These are phyloP conservation scores for Hydrotaea cyrtoneurina DNA, from an alignment of 2,888 invertebrate species.

Conservation along the genomic window DNA sequence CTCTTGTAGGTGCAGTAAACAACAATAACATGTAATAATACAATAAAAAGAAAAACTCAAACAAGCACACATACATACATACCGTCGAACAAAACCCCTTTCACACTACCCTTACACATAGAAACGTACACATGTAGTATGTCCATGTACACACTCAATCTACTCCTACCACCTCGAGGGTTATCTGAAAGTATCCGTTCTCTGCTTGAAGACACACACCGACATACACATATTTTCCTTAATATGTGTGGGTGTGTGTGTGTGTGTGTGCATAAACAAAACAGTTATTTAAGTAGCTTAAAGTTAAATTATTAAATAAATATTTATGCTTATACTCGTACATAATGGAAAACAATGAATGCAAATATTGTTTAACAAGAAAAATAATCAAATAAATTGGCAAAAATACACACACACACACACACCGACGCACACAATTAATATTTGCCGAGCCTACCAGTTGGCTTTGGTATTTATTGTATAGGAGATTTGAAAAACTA, in stretches of 20 bases:
- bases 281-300: constrained; percentile 63
- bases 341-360: constrained; percentile 25
- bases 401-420: constrained; percentile 10
- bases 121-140: background rate
- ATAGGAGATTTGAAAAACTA: too few species aligned
- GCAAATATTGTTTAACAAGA: constrained; percentile 36
- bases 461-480: too few species aligned
- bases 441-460: too few species aligned
- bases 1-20: constrained; percentile 11
- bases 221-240: background rate
- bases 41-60: too few species aligned
- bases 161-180: too few species aligned
- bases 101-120: background rate
- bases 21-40: background rate
- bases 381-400: constrained; percentile 34
- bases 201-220: background rate
- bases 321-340: constrained; percentile 34
- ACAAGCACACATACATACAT: background rate
- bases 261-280: constrained; percentile 52
- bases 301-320: constrained; percentile 63
- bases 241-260: background rate
- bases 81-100: background rate
- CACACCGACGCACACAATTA: too few species aligned
- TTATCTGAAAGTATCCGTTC: background rate
- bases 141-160: too few species aligned